Base-by-base conservation (phyloP, 2,797 vertebrate species). In the Sebastes minor region DNA sequence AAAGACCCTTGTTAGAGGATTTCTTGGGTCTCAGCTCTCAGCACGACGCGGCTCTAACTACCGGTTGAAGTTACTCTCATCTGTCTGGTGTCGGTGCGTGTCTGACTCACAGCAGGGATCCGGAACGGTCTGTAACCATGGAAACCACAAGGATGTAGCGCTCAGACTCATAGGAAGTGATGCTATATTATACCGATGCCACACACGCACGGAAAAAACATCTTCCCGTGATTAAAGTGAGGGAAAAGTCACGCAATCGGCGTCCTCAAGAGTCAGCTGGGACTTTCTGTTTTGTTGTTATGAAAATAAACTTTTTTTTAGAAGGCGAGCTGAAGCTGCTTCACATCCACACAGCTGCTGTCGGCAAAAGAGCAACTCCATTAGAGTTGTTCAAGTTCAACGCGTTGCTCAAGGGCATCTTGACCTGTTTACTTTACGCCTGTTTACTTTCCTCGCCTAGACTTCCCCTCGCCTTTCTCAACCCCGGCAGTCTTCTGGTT, bases 81-180 rank as follows among this genome's bases (percentile, higher is more conserved):
- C 82, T 81, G 74, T 88, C 79, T 78, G 78, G 38, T 81, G 83
- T 87, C 67, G 57, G 82, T 71, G 56, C 59, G 4, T 66, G 72
- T 84, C 81, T 83, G 80, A 60, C 82, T 86, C 61, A 18, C 77
- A 61, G 72, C 38, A 8, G 33, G 85, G 71, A 82, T 89, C 76
- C 88, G 88, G 92, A 75, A 71, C 80, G 80, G 86, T 91, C 92
- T 90, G 95, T 95, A 92, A 87, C 93, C 94, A 95, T 94, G 93
- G 95, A 82, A 95, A 96, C 95, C 77, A 71, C 87, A 79, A 80
- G 86, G 91, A 90, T 82, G 71, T 78, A 83, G 77, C 61, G 12
- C 64, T 64, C 64, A 69, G 56, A 83, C 57, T 78, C 52, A 74
- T 30, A 66, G 81, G 69, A 86, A 86, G 55, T 20, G 61, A 77